Evolutionary conservation across 64 coral and sea anemone species (phyloP).

Genomic region (Dendrophyllia cribrosa): DNA sequence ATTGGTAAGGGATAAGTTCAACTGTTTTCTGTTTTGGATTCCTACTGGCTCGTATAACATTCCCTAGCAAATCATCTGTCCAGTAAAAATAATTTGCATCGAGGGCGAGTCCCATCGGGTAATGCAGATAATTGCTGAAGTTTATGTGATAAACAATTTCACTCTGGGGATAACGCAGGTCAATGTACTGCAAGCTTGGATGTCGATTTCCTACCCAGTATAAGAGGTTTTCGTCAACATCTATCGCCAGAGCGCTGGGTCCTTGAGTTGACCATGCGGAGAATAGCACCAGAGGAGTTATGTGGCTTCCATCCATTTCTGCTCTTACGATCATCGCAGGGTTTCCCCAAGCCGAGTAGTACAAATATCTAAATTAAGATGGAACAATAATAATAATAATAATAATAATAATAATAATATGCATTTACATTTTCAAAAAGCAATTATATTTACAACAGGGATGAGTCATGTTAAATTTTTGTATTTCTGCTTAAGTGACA

Average conservation of each 20-base stretch:
- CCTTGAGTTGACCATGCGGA: not conserved
- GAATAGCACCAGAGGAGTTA: not conserved
- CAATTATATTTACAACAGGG: too few species aligned
- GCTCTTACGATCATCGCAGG: slow-evolving; percentile 8
- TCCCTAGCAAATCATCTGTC: slow-evolving; percentile 26
- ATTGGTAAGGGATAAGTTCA: not conserved
- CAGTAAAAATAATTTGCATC: slow-evolving; percentile 29
- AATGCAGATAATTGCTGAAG: not conserved
- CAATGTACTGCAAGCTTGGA: slow-evolving; percentile 28
- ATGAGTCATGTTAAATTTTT: too few species aligned
- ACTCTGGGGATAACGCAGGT: slow-evolving; percentile 24
- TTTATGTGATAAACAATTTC: slow-evolving; percentile 28
- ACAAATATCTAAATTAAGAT: slow-evolving; percentile 4
- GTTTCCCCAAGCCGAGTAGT: not conserved
- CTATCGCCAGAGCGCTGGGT: slow-evolving; percentile 12
- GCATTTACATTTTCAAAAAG: too few species aligned
- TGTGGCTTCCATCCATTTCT: slow-evolving; percentile 15
- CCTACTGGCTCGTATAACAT: slow-evolving; percentile 17
- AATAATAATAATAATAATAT: too few species aligned
- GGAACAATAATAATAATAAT: too few species aligned
- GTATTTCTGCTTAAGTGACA: too few species aligned
- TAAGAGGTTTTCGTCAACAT: slow-evolving; percentile 23
- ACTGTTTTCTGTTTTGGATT: not conserved
- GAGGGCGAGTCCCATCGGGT: slow-evolving; percentile 10
- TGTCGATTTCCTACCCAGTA: not conserved